Evolutionary conservation across 1,140 invertebrate genomes (phyloP).

Genomic region (Eumeta japonica): DNA sequence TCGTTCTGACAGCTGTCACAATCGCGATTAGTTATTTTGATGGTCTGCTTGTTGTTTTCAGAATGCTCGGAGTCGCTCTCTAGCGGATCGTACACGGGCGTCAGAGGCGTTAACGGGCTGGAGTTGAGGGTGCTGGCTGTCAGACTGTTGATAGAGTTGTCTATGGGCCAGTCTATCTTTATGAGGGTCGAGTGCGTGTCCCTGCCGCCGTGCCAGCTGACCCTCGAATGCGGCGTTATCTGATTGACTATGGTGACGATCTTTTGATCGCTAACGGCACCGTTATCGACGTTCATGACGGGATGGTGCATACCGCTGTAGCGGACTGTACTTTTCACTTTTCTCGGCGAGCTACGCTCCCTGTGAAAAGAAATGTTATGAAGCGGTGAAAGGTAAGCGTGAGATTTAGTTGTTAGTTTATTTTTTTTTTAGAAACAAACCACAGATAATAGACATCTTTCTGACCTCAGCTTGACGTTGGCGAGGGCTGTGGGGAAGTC

Average conservation of each 20-base stretch:
- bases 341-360: slow-evolving; percentile 43
- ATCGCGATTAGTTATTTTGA: slow-evolving; percentile 30
- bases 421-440: background rate
- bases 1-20: slow-evolving; percentile 36
- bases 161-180: slow-evolving; percentile 42
- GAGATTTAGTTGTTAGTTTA: no score
- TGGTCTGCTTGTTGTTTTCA: slow-evolving; percentile 38
- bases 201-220: slow-evolving; percentile 41
- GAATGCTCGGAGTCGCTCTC: slow-evolving; percentile 43
- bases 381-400: slow-evolving; percentile 14
- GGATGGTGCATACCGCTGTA: slow-evolving; percentile 39
- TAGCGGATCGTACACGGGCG: slow-evolving; percentile 35
- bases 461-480: slow-evolving; percentile 47
- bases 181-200: slow-evolving; percentile 43
- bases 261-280: no score
- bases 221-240: slow-evolving; percentile 9
- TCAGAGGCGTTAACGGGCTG: slow-evolving; percentile 26
- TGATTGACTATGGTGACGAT: slow-evolving; percentile 7
- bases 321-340: slow-evolving; percentile 26
- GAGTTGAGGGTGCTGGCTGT: slow-evolving; percentile 35
- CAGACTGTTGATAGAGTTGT: slow-evolving; percentile 26
- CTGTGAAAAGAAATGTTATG: slow-evolving; percentile 27
- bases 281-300: slow-evolving; percentile 14
- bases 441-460: background rate
- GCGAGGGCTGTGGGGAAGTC: slow-evolving; percentile 27